Evolutionary conservation across 2,888 invertebrate genomes (phyloP).

Genomic region (Apotomis capreana): DNA sequence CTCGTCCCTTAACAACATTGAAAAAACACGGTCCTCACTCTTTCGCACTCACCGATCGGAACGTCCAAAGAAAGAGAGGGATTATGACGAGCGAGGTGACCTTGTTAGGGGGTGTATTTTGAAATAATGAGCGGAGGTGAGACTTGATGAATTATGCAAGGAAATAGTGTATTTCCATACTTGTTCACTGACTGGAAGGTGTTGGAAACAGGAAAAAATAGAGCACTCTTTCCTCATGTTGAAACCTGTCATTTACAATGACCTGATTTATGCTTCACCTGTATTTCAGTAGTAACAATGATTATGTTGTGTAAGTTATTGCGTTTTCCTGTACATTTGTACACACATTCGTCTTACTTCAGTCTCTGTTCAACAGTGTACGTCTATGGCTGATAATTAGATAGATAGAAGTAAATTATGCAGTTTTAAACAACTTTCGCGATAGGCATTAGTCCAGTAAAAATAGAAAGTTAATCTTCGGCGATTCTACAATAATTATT

Average conservation of each 20-base stretch:
- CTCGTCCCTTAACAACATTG: constrained; percentile 6
- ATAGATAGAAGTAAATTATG: no score
- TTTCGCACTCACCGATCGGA: not conserved
- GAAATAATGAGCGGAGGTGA: constrained; percentile 38
- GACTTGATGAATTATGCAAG: constrained; percentile 37
- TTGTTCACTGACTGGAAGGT: constrained; percentile 22
- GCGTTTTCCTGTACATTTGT: constrained; percentile 12
- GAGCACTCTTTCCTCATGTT: constrained; percentile 11
- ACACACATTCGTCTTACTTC: not conserved
- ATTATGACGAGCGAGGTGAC: constrained; percentile 2
- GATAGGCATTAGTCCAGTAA: no score
- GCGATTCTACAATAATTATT: no score
- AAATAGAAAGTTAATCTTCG: no score
- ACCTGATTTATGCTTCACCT: constrained; percentile 8
- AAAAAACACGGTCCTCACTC: constrained; percentile 7
- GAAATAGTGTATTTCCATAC: constrained; percentile 36
- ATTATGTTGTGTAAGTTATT: constrained; percentile 9
- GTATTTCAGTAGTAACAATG: constrained; percentile 14
- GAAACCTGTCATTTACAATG: constrained; percentile 10
- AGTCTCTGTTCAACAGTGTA: no score
- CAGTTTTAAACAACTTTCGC: no score
- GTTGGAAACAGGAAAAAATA: constrained; percentile 23
- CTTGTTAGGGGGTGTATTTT: constrained; percentile 33
- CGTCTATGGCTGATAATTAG: no score
- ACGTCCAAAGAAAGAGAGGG: constrained; percentile 5